Evolutionary conservation across 2,113 vertebrate genomes (phyloP).

Genomic region (Megaceryle torquata): DNA sequence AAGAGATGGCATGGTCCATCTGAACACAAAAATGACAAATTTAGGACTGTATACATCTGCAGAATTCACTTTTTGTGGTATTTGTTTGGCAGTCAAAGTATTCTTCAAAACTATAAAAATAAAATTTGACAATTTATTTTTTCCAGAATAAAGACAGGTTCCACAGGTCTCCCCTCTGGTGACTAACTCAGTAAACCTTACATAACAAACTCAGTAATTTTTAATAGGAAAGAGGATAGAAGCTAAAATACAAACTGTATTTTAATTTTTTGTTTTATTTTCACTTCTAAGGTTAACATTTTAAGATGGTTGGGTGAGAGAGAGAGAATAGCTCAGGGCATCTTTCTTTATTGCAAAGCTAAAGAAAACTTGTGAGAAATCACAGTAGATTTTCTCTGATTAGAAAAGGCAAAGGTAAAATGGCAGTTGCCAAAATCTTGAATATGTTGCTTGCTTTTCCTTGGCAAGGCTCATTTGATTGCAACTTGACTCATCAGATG

Average conservation of each 20-base stretch:
- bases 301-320: background rate
- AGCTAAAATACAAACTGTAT: background rate
- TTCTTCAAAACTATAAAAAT: background rate
- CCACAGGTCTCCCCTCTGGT: background rate
- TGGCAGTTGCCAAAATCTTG: background rate
- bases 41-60: background rate
- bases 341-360: background rate
- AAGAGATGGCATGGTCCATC: background rate
- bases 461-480: background rate
- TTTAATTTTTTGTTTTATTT: background rate
- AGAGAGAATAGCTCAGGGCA: background rate
- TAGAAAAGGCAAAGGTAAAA: background rate
- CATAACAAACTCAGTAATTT: background rate
- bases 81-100: background rate
- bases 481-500: conserved; percentile 24
- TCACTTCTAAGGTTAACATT: background rate
- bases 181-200: background rate
- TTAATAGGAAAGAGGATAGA: background rate
- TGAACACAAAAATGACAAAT: background rate
- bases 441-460: background rate
- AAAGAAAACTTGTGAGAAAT: background rate
- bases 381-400: background rate
- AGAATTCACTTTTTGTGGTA: background rate
- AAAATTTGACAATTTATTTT: background rate
- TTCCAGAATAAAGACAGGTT: background rate